Base-by-base conservation (phyloP, 2,888 invertebrate genomes). In the Shargacucullia verbasci region DNA sequence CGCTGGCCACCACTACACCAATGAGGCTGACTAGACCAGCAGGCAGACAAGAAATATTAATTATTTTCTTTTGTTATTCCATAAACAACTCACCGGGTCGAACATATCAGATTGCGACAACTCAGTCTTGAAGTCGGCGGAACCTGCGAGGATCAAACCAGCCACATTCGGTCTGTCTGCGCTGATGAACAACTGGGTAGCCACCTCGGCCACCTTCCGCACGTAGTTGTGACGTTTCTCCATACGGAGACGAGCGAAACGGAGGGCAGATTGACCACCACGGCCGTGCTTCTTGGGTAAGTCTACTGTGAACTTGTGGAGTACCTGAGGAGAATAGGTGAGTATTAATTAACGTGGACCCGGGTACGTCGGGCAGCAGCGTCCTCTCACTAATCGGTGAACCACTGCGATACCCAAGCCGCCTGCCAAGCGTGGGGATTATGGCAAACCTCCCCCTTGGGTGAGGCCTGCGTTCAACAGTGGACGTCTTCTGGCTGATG, bases 161-260 rank as follows among this genome's bases (percentile, higher is more conserved):
- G 99, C 98, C 66, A 99, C 98, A 88, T 99, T 99, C 8, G 99
- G 98, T 84, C 99, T 97, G 93, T 99, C 99, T 70, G 99, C 99
- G 73, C 98, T 97, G 85, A 99, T 99, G 94, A 99, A 99, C 81
- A 99, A 94, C 88, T 98, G 98, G 0, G 99, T 99, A 49, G 99
- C 99, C 6, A 92, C 91, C 66, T 92, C 92, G 0, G 91, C 91
- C 62, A 99, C 99, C 95, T 99, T 99, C 64, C 99, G 95, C 58
- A 99, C 99, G 88, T 99, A 99, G 92, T 99, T 99, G 95, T 99
- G 99, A 64, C 99, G 95, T 87, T 99, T 99, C 94, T 99, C 99
- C 99, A 99, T 99, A 80, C 99, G 96, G 74, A 99, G 95, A 94
- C 99, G 98, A 12, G 99, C 99, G 93, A 99, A 99, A 96, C 99